phyloP scores from a whole-genome alignment of 2,888 invertebrate genomes.

The Abrostola triplasia region DNA sequence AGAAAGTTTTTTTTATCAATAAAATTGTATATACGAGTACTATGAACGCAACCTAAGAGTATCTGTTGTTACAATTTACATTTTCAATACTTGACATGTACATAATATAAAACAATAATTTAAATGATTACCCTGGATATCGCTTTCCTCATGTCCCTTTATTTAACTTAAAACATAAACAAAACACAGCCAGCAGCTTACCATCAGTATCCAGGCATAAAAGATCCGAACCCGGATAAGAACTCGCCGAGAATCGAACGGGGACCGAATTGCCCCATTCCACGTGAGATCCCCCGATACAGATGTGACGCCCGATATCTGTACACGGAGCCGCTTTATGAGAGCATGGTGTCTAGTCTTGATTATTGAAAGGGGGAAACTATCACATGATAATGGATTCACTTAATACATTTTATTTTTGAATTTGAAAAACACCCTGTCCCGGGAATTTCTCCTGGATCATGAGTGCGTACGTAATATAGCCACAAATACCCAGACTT shows the following conservation, averaged over 20 bases:
- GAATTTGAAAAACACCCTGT: too few relatives aligned
- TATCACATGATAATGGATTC: slow-evolving; percentile 31
- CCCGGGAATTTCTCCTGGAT: too few relatives aligned
- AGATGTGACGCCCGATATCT: slow-evolving; percentile 45
- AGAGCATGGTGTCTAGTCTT: slow-evolving; percentile 20
- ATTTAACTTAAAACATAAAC: slow-evolving; percentile 8
- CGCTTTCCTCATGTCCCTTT: too few relatives aligned
- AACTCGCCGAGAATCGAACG: slow-evolving; percentile 51
- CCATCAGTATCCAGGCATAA: slow-evolving; percentile 37
- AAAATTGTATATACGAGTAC: too few relatives aligned
- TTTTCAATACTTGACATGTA: too few relatives aligned
- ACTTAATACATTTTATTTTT: neutral
- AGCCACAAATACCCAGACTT: too few relatives aligned
- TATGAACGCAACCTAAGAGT: too few relatives aligned
- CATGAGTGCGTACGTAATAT: too few relatives aligned
- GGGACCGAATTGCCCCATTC: slow-evolving; percentile 53
- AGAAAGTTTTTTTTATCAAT: too few relatives aligned
- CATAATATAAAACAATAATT: too few relatives aligned
- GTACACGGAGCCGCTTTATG: slow-evolving; percentile 42
- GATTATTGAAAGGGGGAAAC: slow-evolving; percentile 43
- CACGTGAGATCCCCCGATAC: slow-evolving; percentile 58
- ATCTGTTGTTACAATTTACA: too few relatives aligned
- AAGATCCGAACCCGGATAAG: slow-evolving; percentile 53
- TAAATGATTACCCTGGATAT: too few relatives aligned
- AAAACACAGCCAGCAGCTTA: slow-evolving; percentile 25